A percentile compares a stretch with the other conserved stretches of the same genome.
phyloP scores from a whole-genome alignment of 2,797 vertebrate species.

The Alectoris magna region DNA sequence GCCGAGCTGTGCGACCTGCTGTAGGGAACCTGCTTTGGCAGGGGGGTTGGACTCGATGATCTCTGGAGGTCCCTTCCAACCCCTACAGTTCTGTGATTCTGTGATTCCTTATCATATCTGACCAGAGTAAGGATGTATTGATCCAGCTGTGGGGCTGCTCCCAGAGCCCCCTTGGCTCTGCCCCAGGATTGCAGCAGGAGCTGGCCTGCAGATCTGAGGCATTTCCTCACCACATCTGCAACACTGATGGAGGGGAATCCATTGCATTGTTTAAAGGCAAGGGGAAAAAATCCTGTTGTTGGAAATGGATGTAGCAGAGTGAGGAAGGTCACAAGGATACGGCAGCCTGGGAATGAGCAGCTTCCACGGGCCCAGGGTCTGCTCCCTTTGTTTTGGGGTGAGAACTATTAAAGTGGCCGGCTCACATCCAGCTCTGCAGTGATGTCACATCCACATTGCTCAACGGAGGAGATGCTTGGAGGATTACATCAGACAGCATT shows the following conservation, averaged over 20 bases:
- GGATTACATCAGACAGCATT: not conserved
- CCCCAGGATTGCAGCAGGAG: not conserved
- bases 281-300: not conserved
- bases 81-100: too few species aligned
- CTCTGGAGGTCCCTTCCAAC: too few species aligned
- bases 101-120: not conserved
- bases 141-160: not conserved
- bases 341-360: slow-evolving; percentile 32
- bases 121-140: not conserved
- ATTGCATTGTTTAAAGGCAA: not conserved
- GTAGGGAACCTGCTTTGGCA: too few species aligned
- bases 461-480: not conserved
- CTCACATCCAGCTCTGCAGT: not conserved
- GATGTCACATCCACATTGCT: slow-evolving; percentile 36
- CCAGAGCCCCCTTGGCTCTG: not conserved
- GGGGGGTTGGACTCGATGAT: too few species aligned
- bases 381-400: slow-evolving; percentile 32
- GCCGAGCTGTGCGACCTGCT: too few species aligned
- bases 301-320: not conserved
- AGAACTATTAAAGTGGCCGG: not conserved
- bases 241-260: not conserved
- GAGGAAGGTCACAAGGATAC: not conserved
- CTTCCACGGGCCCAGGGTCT: not conserved
- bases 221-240: not conserved
- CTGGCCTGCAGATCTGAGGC: not conserved